Evolutionary conservation across 2,888 invertebrate genomes (phyloP).

Genomic region (Drosophila imparisetae): DNA sequence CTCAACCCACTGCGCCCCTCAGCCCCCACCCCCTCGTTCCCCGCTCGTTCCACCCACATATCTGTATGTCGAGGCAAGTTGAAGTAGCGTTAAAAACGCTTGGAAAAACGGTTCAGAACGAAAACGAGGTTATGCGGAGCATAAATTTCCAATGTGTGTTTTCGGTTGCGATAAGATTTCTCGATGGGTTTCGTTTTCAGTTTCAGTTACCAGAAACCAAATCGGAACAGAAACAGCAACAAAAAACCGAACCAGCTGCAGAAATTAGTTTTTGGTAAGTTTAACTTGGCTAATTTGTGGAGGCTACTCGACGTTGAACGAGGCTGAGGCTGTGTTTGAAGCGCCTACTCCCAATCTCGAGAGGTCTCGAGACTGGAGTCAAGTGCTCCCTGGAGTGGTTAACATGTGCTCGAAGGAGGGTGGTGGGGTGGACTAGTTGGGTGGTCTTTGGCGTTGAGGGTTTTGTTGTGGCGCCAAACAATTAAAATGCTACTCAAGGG

Average conservation of each 20-base stretch:
- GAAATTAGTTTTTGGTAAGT: slow-evolving; percentile 38
- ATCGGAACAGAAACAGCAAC: not conserved
- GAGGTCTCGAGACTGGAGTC: slow-evolving; percentile 53
- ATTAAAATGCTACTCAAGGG: slow-evolving; percentile 15
- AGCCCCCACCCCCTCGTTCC: not conserved
- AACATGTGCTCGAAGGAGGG: slow-evolving; percentile 8
- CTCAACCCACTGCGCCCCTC: slow-evolving; percentile 17
- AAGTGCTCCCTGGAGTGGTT: slow-evolving; percentile 51
- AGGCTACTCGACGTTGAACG: slow-evolving; percentile 42
- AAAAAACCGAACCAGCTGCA: not conserved
- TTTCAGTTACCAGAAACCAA: slow-evolving; percentile 32
- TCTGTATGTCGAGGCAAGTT: slow-evolving; percentile 36
- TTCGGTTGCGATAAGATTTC: slow-evolving; percentile 66
- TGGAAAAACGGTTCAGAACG: slow-evolving; percentile 59
- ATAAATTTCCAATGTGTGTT: slow-evolving; percentile 60
- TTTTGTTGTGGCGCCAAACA: slow-evolving; percentile 40
- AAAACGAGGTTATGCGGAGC: slow-evolving; percentile 73
- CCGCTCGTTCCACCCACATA: not conserved
- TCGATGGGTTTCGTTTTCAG: slow-evolving; percentile 42
- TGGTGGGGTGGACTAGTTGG: slow-evolving; percentile 16
- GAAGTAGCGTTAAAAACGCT: slow-evolving; percentile 56
- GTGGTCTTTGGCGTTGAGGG: slow-evolving; percentile 43
- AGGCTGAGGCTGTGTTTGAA: slow-evolving; percentile 52
- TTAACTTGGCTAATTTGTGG: slow-evolving; percentile 56
- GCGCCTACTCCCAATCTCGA: slow-evolving; percentile 50